Conservation (phyloP, 2,113 vertebrate genomes). For the Entosphenus tridentatus region DNA sequence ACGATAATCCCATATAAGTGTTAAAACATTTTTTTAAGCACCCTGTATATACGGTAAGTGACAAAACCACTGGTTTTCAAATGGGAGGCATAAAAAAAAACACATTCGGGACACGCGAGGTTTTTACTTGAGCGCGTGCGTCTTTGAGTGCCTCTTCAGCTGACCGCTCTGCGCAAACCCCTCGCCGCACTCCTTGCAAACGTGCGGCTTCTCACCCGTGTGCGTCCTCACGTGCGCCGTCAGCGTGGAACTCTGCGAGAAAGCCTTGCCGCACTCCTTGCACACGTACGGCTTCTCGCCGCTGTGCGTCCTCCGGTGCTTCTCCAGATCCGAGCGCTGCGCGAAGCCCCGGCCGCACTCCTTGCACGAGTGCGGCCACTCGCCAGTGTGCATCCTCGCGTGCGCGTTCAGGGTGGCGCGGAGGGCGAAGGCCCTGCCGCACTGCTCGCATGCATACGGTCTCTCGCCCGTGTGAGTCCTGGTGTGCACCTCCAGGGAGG, state of each 20-base stretch:
- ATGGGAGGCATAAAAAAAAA: too few species aligned
- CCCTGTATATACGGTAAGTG: too few species aligned
- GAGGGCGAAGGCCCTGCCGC: conserved; percentile 19
- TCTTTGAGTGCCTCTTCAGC: conserved; percentile 25
- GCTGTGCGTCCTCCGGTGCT: conserved; percentile 19
- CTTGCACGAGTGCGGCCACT: conserved; percentile 35
- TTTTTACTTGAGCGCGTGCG: too few species aligned
- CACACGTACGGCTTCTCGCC: conserved; percentile 4
- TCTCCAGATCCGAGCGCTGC: conserved; percentile 13
- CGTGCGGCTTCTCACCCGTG: conserved; percentile 20
- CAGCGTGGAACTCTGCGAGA: neutral
- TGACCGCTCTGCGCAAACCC: conserved; percentile 22
- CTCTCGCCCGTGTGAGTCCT: conserved; percentile 13
- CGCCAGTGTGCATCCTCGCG: conserved; percentile 26
- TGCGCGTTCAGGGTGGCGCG: conserved; percentile 15
- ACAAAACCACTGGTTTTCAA: too few species aligned
- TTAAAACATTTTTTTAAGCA: too few species aligned
- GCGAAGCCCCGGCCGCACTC: conserved; percentile 26
- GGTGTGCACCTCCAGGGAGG: conserved; percentile 14
- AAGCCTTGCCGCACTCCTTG: neutral
- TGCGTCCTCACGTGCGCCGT: conserved; percentile 18
- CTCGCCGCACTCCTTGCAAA: conserved; percentile 16
- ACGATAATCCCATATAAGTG: too few species aligned
- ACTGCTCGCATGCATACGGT: conserved; percentile 14
- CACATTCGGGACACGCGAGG: too few species aligned